Percentiles rank a stretch among this genome's conserved stretches.
Conservation (phyloP, 2,797 vertebrate species). For the Anguilla obscura region DNA sequence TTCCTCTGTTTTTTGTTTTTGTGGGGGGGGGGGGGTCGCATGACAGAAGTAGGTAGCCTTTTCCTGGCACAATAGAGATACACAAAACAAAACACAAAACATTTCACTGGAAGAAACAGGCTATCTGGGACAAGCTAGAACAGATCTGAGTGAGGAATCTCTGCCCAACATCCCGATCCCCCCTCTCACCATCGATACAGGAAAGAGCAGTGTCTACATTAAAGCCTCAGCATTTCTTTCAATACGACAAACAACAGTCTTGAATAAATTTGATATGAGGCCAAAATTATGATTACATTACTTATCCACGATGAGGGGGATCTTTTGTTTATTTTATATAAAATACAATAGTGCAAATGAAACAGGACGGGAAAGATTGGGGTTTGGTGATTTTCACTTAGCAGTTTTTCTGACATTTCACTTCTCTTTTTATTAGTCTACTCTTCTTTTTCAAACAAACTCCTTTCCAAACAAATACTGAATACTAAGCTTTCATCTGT, state of each 20-base stretch:
- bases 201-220: not conserved
- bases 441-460: not conserved
- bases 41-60: not conserved
- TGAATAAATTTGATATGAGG: no score
- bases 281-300: no score
- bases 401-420: not conserved
- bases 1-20: not conserved
- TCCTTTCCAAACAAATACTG: not conserved
- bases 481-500: not conserved
- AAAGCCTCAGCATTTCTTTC: not conserved
- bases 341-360: no score
- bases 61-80: not conserved
- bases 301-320: no score
- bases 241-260: no score
- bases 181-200: slow-evolving; percentile 7
- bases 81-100: not conserved
- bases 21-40: not conserved
- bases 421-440: not conserved
- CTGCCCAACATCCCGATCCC: not conserved
- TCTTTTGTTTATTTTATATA: no score
- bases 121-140: slow-evolving; percentile 48
- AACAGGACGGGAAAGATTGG: not conserved
- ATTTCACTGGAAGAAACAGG: not conserved
- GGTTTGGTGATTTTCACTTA: not conserved
- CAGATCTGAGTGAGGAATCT: slow-evolving; percentile 58